Percentiles rank a stretch among this genome's conserved stretches.
phyloP scores from a whole-genome alignment of 1,140 invertebrate genomes.

The Aricia agestis region DNA sequence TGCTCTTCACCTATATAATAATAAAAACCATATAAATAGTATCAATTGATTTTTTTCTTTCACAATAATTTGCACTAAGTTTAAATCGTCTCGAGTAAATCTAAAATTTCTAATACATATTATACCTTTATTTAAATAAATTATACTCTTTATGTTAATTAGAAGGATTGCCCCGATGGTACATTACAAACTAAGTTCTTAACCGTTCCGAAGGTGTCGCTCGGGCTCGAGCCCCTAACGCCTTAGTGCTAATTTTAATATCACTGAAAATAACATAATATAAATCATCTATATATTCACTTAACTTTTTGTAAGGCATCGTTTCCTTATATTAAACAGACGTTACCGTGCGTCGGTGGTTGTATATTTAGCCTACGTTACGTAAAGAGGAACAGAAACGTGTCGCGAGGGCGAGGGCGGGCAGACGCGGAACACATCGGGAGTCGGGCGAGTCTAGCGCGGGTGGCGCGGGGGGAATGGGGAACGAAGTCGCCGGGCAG shows the following conservation, averaged over 20 bases:
- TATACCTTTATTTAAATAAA: conserved; percentile 73
- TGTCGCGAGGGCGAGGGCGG: conserved; percentile 25
- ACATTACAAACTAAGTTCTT: conserved; percentile 74
- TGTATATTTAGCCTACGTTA: conserved; percentile 65
- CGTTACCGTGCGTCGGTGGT: conserved; percentile 64
- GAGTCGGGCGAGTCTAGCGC: conserved; percentile 13
- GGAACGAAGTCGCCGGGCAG: conserved; percentile 59
- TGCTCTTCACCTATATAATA: conserved; percentile 70
- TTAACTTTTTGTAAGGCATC: conserved; percentile 74
- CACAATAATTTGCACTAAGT: conserved; percentile 75
- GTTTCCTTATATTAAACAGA: conserved; percentile 70
- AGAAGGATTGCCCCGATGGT: conserved; percentile 70
- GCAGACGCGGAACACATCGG: conserved; percentile 26
- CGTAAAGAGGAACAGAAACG: conserved; percentile 46
- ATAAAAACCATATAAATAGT: conserved; percentile 76
- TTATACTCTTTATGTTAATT: conserved; percentile 74
- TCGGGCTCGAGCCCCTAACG: conserved; percentile 50
- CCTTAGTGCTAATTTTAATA: conserved; percentile 70
- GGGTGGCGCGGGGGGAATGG: conserved; percentile 65
- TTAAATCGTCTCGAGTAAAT: conserved; percentile 69
- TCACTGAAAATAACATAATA: conserved; percentile 74
- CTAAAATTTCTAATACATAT: conserved; percentile 76
- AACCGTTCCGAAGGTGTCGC: conserved; percentile 70
- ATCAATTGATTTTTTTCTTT: conserved; percentile 63
- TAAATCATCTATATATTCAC: conserved; percentile 73